These are phyloP conservation scores for Pachymerium ferrugineum DNA, from an alignment of 2,888 invertebrate genomes.

Conservation along the genomic window DNA sequence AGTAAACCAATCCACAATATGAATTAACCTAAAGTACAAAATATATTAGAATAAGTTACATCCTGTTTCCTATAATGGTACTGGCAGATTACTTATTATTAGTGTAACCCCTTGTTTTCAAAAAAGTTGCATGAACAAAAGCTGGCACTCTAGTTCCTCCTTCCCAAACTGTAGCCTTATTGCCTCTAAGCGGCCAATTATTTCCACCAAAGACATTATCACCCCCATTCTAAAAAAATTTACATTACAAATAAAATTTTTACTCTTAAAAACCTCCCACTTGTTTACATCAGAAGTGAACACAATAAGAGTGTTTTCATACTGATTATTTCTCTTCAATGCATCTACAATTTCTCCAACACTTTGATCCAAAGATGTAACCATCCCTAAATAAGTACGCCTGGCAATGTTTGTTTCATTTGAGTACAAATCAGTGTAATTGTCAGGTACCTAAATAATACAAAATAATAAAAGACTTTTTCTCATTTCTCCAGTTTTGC, in stretches of 20 bases:
- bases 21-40: conserved; percentile 46
- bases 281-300: conserved; percentile 50
- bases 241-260: background rate
- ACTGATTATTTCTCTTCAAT: conserved; percentile 46
- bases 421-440: conserved; percentile 37
- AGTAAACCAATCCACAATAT: conserved; percentile 50
- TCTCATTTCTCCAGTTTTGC: background rate
- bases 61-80: too few species aligned
- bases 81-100: conserved; percentile 41
- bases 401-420: conserved; percentile 37
- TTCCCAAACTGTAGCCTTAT: conserved; percentile 49
- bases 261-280: background rate
- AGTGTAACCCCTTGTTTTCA: conserved; percentile 41
- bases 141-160: conserved; percentile 50
- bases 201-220: conserved; percentile 40
- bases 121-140: conserved; percentile 46
- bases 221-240: conserved; percentile 38
- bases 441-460: conserved; percentile 34
- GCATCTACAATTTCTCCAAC: conserved; percentile 47
- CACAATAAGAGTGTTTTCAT: conserved; percentile 50
- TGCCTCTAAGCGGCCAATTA: conserved; percentile 49
- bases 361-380: conserved; percentile 50
- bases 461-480: background rate
- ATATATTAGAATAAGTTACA: too few species aligned
- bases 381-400: conserved; percentile 45